phyloP scores from a whole-genome alignment of 2,888 invertebrate species.

The Apodemia zela region DNA sequence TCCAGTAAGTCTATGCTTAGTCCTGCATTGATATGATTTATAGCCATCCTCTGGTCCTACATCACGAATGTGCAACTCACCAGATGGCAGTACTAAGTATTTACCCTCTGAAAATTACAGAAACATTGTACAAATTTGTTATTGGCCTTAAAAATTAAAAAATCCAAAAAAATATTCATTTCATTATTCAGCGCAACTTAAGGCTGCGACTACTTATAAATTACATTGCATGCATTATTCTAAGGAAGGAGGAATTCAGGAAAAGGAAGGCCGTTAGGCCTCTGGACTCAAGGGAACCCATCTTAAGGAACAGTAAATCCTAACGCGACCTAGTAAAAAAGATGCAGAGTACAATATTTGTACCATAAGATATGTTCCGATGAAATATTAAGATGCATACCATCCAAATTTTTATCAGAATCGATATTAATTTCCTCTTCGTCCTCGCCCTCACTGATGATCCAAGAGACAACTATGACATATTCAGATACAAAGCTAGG shows the following conservation, averaged over 20 bases:
- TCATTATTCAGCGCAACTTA: constrained; percentile 50
- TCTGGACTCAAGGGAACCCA: constrained; percentile 70
- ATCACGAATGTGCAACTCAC: constrained; percentile 96
- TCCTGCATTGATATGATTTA: constrained; percentile 96
- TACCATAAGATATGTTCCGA: not conserved
- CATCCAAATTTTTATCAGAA: constrained; percentile 55
- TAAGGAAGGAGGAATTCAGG: constrained; percentile 80
- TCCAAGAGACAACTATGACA: constrained; percentile 91
- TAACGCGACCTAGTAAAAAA: constrained; percentile 38
- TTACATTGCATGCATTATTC: constrained; percentile 62
- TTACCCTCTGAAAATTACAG: constrained; percentile 87
- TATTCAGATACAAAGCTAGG: constrained; percentile 96
- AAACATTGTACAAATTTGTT: constrained; percentile 24
- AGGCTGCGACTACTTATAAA: constrained; percentile 71
- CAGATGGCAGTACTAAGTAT: constrained; percentile 95
- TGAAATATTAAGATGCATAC: constrained; percentile 42
- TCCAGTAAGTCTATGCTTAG: constrained; percentile 94
- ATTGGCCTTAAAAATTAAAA: not conserved
- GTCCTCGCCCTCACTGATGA: constrained; percentile 85
- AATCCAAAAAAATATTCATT: constrained; percentile 10
- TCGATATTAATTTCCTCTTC: constrained; percentile 72
- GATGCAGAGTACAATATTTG: not conserved
- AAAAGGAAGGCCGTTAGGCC: constrained; percentile 81
- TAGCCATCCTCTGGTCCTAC: constrained; percentile 96
- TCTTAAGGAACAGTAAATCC: constrained; percentile 44